Evolutionary conservation across 2,888 invertebrate species (phyloP).

Genomic region (Dione juno): DNA sequence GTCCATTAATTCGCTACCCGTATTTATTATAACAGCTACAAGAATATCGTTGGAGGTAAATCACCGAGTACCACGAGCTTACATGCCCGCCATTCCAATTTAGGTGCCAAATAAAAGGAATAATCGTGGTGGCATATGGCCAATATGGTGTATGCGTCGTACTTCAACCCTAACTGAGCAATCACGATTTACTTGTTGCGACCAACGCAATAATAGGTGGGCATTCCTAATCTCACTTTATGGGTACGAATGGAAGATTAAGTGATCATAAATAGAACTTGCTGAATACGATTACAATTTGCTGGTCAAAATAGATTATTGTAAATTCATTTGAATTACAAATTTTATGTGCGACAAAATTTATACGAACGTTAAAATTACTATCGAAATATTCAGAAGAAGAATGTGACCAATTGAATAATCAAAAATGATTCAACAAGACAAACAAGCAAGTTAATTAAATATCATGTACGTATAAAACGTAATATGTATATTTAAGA

Average conservation of each 20-base stretch:
- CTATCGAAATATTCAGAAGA: not conserved
- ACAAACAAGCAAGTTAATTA: no score
- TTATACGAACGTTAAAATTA: not conserved
- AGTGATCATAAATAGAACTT: slow-evolving; percentile 22
- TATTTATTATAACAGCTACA: slow-evolving; percentile 62
- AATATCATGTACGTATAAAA: no score
- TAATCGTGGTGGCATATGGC: slow-evolving; percentile 35
- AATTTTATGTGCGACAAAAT: not conserved
- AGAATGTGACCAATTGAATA: not conserved
- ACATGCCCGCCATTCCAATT: slow-evolving; percentile 52
- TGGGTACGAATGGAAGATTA: slow-evolving; percentile 31
- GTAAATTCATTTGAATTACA: slow-evolving; percentile 3
- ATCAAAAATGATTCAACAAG: not conserved
- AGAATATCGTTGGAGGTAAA: slow-evolving; percentile 53
- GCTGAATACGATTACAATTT: slow-evolving; percentile 12
- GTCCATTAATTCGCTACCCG: slow-evolving; percentile 53
- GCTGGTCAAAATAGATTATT: slow-evolving; percentile 13
- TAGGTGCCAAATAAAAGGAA: slow-evolving; percentile 43
- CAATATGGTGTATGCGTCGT: slow-evolving; percentile 42
- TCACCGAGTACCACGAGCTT: slow-evolving; percentile 54
- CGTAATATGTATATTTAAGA: not conserved
- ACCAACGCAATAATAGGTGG: slow-evolving; percentile 36
- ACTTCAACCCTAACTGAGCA: slow-evolving; percentile 45
- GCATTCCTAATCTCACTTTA: slow-evolving; percentile 35
- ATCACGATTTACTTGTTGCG: slow-evolving; percentile 46